These are phyloP conservation scores for Phainopepla nitens DNA, from an alignment of 2,113 vertebrate species.

Conservation along the genomic window DNA sequence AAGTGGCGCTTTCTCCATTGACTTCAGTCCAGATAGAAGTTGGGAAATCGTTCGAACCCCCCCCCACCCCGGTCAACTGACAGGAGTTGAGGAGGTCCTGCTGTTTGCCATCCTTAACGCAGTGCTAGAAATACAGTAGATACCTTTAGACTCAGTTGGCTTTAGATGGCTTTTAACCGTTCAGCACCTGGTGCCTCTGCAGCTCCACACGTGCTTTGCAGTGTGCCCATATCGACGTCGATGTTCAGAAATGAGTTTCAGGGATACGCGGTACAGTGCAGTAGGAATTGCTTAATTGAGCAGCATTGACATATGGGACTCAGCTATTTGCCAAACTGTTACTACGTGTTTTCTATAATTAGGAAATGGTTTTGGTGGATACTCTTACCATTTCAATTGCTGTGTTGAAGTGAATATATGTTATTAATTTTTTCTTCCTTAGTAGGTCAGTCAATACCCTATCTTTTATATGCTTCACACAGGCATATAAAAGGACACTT, in stretches of 20 bases:
- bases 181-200: background rate
- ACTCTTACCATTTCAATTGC: background rate
- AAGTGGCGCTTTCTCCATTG: background rate
- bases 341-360: background rate
- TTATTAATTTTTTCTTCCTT: background rate
- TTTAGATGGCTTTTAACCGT: background rate
- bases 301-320: background rate
- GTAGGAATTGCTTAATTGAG: background rate
- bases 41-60: background rate
- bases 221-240: fast-evolving
- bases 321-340: background rate
- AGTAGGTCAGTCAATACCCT: background rate
- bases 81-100: background rate
- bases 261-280: background rate
- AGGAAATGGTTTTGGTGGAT: background rate
- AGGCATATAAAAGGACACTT: background rate
- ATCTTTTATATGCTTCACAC: background rate
- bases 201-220: background rate
- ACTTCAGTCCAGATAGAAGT: background rate
- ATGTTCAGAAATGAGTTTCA: background rate
- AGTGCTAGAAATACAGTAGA: background rate
- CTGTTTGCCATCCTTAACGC: background rate
- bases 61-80: background rate
- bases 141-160: background rate
- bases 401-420: background rate